Conservation (phyloP, 1,140 invertebrate species). For the Brachionus manjavacas region DNA sequence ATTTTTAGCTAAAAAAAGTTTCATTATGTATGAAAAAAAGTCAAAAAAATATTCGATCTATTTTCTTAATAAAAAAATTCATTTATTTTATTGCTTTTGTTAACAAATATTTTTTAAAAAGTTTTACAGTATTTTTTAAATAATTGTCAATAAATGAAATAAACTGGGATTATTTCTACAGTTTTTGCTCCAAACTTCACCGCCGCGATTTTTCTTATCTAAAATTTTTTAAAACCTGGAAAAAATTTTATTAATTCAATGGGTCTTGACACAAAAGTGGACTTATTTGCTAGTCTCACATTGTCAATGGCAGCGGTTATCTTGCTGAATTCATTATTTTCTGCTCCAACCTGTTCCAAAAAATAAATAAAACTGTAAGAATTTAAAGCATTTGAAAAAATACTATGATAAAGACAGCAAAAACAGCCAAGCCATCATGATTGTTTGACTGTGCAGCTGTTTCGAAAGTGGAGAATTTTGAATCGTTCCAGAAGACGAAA, state of each 20-base stretch:
- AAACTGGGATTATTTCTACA: too few species aligned
- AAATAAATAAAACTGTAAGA: not conserved
- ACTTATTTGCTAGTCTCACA: not conserved
- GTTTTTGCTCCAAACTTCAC: too few species aligned
- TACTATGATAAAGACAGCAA: slow-evolving; percentile 82
- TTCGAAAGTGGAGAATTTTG: slow-evolving; percentile 71
- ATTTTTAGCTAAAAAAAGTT: too few species aligned
- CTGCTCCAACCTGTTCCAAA: not conserved
- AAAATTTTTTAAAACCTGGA: not conserved
- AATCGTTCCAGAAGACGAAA: slow-evolving; percentile 86
- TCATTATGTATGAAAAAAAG: too few species aligned
- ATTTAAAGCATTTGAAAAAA: not conserved
- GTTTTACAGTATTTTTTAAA: too few species aligned
- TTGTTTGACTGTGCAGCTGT: slow-evolving; percentile 69
- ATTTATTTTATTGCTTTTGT: too few species aligned
- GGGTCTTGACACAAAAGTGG: not conserved
- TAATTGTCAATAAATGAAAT: too few species aligned
- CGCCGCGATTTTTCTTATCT: too few species aligned
- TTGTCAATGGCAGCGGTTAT: not conserved
- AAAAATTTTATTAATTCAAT: slow-evolving; percentile 1
- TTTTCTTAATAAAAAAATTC: too few species aligned
- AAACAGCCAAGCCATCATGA: slow-evolving; percentile 77
- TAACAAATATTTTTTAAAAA: too few species aligned
- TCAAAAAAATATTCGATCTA: too few species aligned
- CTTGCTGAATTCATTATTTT: not conserved